Conservation (phyloP, 53 echinoderm and acorn worm genomes). For the Pentamera pediparva region DNA sequence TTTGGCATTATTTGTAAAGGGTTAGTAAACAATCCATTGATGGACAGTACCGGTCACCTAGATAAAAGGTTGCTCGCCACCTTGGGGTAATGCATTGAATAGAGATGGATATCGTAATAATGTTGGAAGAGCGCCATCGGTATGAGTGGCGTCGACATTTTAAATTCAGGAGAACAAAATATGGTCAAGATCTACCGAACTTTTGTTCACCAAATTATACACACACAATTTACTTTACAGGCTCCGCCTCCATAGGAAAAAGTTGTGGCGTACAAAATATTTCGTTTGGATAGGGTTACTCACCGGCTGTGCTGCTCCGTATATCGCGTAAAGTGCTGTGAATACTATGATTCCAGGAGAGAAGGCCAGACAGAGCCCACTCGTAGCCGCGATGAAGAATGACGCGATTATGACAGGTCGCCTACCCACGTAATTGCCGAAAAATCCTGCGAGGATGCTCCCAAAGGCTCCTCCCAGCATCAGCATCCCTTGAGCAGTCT, state of each 20-base stretch:
- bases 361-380: not conserved
- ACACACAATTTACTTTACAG: no score
- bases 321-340: not conserved
- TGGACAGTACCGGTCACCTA: no score
- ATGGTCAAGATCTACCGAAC: no score
- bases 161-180: no score
- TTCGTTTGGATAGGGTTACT: not conserved
- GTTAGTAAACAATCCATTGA: no score
- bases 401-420: constrained; percentile 28
- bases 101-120: no score
- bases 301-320: constrained; percentile 25
- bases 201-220: no score
- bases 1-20: no score
- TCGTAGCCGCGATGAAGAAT: not conserved
- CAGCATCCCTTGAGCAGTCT: constrained; percentile 47
- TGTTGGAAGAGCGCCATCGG: no score
- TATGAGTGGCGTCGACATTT: no score
- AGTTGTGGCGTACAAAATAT: not conserved
- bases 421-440: constrained; percentile 63
- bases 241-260: not conserved
- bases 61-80: no score
- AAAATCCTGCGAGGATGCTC: constrained; percentile 53
- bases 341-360: not conserved
- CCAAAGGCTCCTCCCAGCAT: constrained; percentile 61
- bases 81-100: no score